These are phyloP conservation scores for Gadus macrocephalus DNA, from an alignment of 2,113 vertebrate species.

Conservation along the genomic window DNA sequence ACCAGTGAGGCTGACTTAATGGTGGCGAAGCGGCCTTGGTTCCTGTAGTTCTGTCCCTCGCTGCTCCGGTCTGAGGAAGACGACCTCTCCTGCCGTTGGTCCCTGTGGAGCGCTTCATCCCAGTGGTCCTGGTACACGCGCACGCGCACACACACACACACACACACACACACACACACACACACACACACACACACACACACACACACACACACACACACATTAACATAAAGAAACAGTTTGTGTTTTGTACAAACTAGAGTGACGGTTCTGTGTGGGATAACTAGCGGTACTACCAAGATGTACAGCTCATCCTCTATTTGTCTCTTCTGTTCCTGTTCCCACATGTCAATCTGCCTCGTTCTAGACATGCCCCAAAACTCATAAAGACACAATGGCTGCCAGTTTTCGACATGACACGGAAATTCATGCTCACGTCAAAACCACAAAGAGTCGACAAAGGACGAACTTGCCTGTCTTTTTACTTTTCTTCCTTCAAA, in stretches of 20 bases:
- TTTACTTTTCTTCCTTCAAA: constrained; percentile 14
- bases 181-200: no score
- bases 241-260: no score
- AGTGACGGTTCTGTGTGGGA: no score
- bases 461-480: constrained; percentile 28
- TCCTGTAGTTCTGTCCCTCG: constrained; percentile 92
- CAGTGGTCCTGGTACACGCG: constrained; percentile 83
- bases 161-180: no score
- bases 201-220: background rate
- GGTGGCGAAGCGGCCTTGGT: constrained; percentile 94
- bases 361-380: constrained; percentile 26
- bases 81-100: constrained; percentile 87
- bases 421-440: constrained; percentile 41
- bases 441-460: constrained; percentile 35
- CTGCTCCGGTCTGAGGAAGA: constrained; percentile 88
- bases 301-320: constrained; percentile 8
- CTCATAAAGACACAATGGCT: constrained; percentile 26
- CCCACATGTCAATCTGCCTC: constrained; percentile 44
- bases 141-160: background rate
- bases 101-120: constrained; percentile 90
- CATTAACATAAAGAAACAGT: background rate
- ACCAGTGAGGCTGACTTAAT: constrained; percentile 99
- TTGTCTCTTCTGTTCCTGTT: constrained; percentile 41
- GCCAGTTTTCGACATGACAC: constrained; percentile 42
- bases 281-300: no score